Base-by-base conservation (phyloP, 2,888 invertebrate species). In the Himalopsyche kuldschensis region DNA sequence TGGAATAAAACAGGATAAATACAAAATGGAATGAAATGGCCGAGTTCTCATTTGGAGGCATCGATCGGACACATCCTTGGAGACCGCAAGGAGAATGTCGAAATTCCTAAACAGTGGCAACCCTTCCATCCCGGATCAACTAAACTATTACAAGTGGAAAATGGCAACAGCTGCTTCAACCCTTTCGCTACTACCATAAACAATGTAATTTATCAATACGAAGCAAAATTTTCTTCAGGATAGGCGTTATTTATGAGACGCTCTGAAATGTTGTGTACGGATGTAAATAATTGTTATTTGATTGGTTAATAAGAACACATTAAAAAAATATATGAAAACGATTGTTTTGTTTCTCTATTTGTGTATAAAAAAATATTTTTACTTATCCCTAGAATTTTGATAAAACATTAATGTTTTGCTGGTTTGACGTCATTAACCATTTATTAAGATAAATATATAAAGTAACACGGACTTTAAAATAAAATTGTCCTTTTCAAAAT, bases 151-250 rank as follows among this genome's bases (percentile, higher is more conserved):
- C 55, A 55, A 41, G 35, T 24, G 76, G 79, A 83, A 83, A 83
- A 55, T 20, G 83, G 83, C 41, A 80, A 80, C 80, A 83, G 80
- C 83, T 80, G 83, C 78, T 83, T 6, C 41, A 55, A 77, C 48
- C 79, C 85, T 83, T 84, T 83, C 81, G 47, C 75, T 55, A 41
- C 79, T 55, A 35, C 85, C 81, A 82, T 85, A 85, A 85, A 85
- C 85, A 85, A 83, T 69, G 86, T 78, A 84, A 86, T 86, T 84
- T 86, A 86, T 86, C 84, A 86, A 86, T 86, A 86, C 83, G 80
- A 83, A 81, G 84, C 83, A 84, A 84, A 85, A 85, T 85, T 85
- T 83, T 78, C 82, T 75, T 81, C 82, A 85, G 85, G 78, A 85
- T 80, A 76, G 84, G 41, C 81, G 78, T 84, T 83, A 86, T 86